Base-by-base conservation (phyloP, 2,888 invertebrate species). In the Vesta saturnalis region DNA sequence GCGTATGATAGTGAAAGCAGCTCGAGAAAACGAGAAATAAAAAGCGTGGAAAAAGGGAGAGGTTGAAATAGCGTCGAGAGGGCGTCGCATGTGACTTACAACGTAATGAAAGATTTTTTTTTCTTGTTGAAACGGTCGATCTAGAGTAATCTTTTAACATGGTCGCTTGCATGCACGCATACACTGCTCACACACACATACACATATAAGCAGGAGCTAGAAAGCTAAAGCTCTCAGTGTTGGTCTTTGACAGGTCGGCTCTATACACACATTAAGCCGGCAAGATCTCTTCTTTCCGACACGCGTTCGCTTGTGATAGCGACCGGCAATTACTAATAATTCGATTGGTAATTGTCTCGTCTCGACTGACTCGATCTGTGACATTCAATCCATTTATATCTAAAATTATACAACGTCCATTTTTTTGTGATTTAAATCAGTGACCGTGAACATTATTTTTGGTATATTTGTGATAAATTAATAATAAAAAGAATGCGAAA, bases 171-270 rank as follows among this genome's bases (percentile, higher is more conserved):
- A 76, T 75, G 73, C 77, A 78, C 77, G 77, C 77, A 78, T 75
- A 76, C 62, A 73, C 74, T 74, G 72, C 73, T 74, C 73, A 74
- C 75, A 69, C 77, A 78, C 78, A 79, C 72, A 55, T 75, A 77
- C 77, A 79, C 78, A 79, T 79, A 79, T 77, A 79, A 77, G 75
- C 71, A 76, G 73, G 76, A 74, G 77, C 76, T 76, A 76, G 74
- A 72, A 72, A 70, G 76, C 74, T 73, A 64, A 77, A 74, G 74
- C 75, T 73, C 75, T 73, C 79, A 79, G 79, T 79, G 78, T 79
- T 77, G 75, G 74, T 72, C 76, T 74, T 73, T 70, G 65, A 73
- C 71, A 73, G 73, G 67, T 72, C 69, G 74, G 74, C 72, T 69
- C 30, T 10, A n/a, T 39, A 2, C 39, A 39, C 70, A 73, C 65